phyloP scores from a whole-genome alignment of 2,113 vertebrate genomes.

The Mesoclemmys tuberculata region DNA sequence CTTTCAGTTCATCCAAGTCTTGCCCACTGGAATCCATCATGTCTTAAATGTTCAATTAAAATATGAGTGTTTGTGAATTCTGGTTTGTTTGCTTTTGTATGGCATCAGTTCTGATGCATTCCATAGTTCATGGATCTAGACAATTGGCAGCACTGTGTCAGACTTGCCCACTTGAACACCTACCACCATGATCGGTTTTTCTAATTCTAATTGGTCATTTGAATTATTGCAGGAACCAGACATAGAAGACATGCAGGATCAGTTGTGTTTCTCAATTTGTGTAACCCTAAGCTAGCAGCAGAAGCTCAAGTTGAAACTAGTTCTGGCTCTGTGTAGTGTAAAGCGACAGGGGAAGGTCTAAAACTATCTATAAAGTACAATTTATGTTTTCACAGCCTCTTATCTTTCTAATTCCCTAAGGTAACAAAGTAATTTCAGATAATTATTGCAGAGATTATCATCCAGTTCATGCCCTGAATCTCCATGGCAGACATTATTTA shows the following conservation, averaged over 20 bases:
- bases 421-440: constrained; percentile 52
- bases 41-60: not conserved
- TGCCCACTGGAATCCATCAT: not conserved
- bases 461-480: constrained; percentile 45
- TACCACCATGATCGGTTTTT: fast-evolving
- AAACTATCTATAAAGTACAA: constrained; percentile 18
- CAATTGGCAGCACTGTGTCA: fast-evolving
- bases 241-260: not conserved
- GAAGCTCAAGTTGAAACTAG: constrained; percentile 50
- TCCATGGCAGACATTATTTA: constrained; percentile 38
- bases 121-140: not conserved
- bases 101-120: fast-evolving
- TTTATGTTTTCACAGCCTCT: constrained; percentile 45
- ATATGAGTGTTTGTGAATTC: not conserved
- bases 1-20: not conserved
- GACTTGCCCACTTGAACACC: not conserved
- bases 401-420: constrained; percentile 48
- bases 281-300: not conserved
- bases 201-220: not conserved
- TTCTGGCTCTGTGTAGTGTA: constrained; percentile 20
- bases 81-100: not conserved
- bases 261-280: not conserved
- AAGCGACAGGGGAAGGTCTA: constrained; percentile 42
- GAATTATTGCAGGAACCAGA: not conserved
- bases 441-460: constrained; percentile 59